These are phyloP conservation scores for Nowickia ferox DNA, from an alignment of 2,888 invertebrate species.

Conservation along the genomic window DNA sequence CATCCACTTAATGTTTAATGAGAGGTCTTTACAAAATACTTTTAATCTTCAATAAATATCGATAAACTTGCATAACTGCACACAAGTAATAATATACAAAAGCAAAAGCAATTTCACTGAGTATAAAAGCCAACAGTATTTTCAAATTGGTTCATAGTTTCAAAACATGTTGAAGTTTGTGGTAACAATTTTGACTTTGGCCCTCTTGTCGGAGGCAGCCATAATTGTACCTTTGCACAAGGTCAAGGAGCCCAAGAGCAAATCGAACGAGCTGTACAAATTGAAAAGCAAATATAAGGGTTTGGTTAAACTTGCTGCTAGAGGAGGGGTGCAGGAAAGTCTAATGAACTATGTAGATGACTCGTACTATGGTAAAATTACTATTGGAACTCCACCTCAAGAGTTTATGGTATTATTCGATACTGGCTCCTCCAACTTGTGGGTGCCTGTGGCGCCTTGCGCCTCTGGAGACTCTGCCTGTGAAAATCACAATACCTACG, in stretches of 20 bases:
- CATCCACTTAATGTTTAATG: no score
- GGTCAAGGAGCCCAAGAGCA: slow-evolving; percentile 52
- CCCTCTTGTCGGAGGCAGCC: slow-evolving; percentile 65
- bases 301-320: neutral
- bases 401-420: slow-evolving; percentile 97
- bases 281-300: slow-evolving; percentile 41
- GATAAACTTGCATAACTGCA: no score
- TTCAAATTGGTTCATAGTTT: slow-evolving; percentile 7
- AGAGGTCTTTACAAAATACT: no score
- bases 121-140: slow-evolving; percentile 38
- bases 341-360: slow-evolving; percentile 92
- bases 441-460: slow-evolving; percentile 98
- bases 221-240: slow-evolving; percentile 58
- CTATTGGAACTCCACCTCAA: slow-evolving; percentile 95
- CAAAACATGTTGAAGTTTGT: slow-evolving; percentile 57
- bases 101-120: neutral
- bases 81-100: neutral
- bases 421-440: slow-evolving; percentile 95
- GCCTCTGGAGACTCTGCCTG: slow-evolving; percentile 95
- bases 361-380: slow-evolving; percentile 96
- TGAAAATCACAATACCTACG: slow-evolving; percentile 97
- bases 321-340: slow-evolving; percentile 37
- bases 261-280: slow-evolving; percentile 51
- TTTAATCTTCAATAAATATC: no score
- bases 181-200: slow-evolving; percentile 82